Conservation (phyloP, 2,797 vertebrate genomes). For the Acanthornis magna region DNA sequence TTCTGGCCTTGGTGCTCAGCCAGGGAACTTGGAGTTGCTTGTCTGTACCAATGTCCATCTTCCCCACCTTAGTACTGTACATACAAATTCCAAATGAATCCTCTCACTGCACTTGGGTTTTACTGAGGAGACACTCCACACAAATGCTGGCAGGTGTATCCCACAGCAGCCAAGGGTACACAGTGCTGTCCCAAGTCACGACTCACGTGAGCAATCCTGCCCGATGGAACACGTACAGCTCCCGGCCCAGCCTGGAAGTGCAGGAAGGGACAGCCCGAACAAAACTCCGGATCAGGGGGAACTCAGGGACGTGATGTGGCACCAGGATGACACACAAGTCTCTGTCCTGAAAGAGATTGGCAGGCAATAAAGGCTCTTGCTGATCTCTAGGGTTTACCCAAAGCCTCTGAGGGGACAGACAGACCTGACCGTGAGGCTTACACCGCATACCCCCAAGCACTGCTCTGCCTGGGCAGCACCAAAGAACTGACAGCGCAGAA, state of each 20-base stretch:
- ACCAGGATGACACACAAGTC: conserved; percentile 85
- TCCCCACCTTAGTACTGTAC: not conserved
- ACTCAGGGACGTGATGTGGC: conserved; percentile 77
- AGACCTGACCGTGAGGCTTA: accelerated
- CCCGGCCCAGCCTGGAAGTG: conserved; percentile 60
- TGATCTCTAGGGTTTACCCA: not conserved
- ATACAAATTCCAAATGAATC: not conserved
- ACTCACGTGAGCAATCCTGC: conserved; percentile 82
- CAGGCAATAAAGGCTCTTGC: not conserved
- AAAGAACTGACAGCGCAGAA: not conserved
- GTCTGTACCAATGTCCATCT: accelerated
- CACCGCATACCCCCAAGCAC: accelerated
- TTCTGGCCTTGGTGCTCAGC: not conserved
- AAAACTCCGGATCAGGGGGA: conserved; percentile 84
- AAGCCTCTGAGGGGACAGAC: not conserved
- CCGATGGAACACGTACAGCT: conserved; percentile 86
- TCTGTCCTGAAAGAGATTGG: conserved; percentile 76
- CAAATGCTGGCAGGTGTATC: not conserved
- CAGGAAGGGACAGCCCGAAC: conserved; percentile 70
- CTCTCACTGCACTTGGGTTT: not conserved
- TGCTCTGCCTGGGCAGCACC: not conserved
- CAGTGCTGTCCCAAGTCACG: not conserved
- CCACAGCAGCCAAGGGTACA: not conserved
- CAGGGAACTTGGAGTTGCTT: not conserved
- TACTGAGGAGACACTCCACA: not conserved